Evolutionary conservation across 1,140 invertebrate genomes (phyloP), one percentile per base, ranked within the genome.

Genomic region (Zaprionus ghesquierei): DNA sequence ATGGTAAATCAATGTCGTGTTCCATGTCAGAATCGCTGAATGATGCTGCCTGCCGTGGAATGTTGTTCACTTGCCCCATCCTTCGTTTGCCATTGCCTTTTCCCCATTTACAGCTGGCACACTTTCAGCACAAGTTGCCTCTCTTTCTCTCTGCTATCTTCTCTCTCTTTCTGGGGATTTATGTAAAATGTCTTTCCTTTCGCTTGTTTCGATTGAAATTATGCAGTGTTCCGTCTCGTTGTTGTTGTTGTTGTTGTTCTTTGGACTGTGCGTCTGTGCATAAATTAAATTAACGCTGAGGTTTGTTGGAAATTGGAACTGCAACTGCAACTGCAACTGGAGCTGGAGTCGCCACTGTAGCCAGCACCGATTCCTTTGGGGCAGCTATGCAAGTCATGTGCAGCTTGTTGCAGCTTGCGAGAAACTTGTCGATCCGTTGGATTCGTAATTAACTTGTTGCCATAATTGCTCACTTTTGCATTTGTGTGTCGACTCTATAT

Each of bases 401-500:
- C n/a, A n/a, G n/a, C n/a, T n/a, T n/a, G n/a, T n/a, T 59, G n/a
- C 27, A 27, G 41, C 5, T 15, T 53, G 50, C 13, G n/a, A 27
- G 49, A 1, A 23, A 31, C 22, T 44, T 61, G 50, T 44, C 49
- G 50, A 63, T 54, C 22, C 35, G 27, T 58, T 61, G 58, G 44
- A 49, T 72, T 25, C 76, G 77, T 81, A 81, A 81, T 77, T 81
- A 81, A 81, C 79, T 81, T 81, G 78, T 81, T 74, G 69, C 74
- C 68, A 77, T 81, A 77, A 75, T 81, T 81, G 75, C 63, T 82
- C 59, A 79, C 73, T 81, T 77, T 75, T 77, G 63, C 70, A 71
- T 74, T 77, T 77, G 25, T 41, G n/a, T 41, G 23, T 63, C 29
- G 6, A 29, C 2, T 25, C 27, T 8, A 8, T 51, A 23, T 27